phyloP scores from a whole-genome alignment of 1,140 invertebrate genomes.

The Brachionus calyciflorus region DNA sequence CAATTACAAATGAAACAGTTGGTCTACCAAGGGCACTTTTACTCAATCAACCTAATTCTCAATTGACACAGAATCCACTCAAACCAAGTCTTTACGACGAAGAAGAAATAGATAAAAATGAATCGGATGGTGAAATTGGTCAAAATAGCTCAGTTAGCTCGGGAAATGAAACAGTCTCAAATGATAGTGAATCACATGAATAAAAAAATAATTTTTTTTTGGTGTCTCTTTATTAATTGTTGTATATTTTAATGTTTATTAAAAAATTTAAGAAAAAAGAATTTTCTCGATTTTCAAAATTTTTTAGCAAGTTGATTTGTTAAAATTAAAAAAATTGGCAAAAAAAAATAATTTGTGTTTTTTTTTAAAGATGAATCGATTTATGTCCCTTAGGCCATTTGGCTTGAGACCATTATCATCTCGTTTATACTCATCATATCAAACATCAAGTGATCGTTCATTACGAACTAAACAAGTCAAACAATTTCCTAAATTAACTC shows the following conservation, averaged over 20 bases:
- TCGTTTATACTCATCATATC: slow-evolving; percentile 4
- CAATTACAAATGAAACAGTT: not conserved
- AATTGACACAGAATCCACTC: not conserved
- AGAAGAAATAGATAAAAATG: not conserved
- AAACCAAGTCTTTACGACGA: slow-evolving; percentile 5
- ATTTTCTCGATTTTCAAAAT: not conserved
- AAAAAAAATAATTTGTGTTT: not conserved
- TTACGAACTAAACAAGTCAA: slow-evolving; percentile 6
- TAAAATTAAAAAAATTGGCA: not conserved
- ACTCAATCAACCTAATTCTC: not conserved
- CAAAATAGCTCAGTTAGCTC: not conserved
- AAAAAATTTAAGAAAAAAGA: not conserved
- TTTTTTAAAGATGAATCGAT: slow-evolving; percentile 7
- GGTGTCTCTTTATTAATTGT: not conserved
- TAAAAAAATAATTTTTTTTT: too few relatives aligned
- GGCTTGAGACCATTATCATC: not conserved
- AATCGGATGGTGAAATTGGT: slow-evolving; percentile 30
- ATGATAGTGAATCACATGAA: not conserved
- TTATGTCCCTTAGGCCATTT: not conserved
- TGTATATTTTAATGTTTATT: not conserved
- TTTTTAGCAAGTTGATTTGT: not conserved
- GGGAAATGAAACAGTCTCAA: not conserved
- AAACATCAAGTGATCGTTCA: slow-evolving; percentile 9
- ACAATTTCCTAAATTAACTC: slow-evolving; percentile 43
- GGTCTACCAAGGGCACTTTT: not conserved